Evolutionary conservation across 2,888 invertebrate species (phyloP), one percentile per base, ranked within the genome.

Genomic region (Urechis unicinctus): DNA sequence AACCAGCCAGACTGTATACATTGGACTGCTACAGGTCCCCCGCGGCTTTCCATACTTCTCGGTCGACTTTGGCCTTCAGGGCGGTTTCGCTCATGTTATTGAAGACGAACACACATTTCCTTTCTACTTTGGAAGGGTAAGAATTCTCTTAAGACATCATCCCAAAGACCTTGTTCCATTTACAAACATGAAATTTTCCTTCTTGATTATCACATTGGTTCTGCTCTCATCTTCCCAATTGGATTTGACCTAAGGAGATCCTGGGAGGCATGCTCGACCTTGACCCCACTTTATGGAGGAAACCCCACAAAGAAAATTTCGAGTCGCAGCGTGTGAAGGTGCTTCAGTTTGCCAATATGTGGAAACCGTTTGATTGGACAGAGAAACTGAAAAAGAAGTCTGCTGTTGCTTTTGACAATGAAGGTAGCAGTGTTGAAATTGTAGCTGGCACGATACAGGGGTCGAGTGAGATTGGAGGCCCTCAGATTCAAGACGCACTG

Each of bases 71-170:
- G 95, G 91, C 22, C 85, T 87, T 81, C 85, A 88, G 50, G 74
- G 77, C 29, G 97, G 97, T 1, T 97, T 88, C 81, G 97, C 94
- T 48, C 97, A 98, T 80, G 90, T 97, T 0, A 92, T 98, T 69
- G 97, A 98, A 80, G 91, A 97, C 77, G 89, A 91, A 73, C 82
- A 85, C 55, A 75, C 84, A 42, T 97, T 97, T 78, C 91, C 94
- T 0, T 79, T 75, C 52, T 88, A 88, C 78, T 98, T 96, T 83
- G 97, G 91, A 3, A 88, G 90, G 82, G 90, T 89, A 78, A 77
- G 70, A 46, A 1, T 52, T 57, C 24, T 29, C 25, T 17, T 25
- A 52, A n/a, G 25, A 43, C 5, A n/a, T 13, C n/a, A n/a, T 50
- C 9, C 22, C n/a, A 21, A 5, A 52, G 25, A 17, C 9, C 26